Conservation (phyloP, 2,797 vertebrate species). For the Myiotriccus ornatus region DNA sequence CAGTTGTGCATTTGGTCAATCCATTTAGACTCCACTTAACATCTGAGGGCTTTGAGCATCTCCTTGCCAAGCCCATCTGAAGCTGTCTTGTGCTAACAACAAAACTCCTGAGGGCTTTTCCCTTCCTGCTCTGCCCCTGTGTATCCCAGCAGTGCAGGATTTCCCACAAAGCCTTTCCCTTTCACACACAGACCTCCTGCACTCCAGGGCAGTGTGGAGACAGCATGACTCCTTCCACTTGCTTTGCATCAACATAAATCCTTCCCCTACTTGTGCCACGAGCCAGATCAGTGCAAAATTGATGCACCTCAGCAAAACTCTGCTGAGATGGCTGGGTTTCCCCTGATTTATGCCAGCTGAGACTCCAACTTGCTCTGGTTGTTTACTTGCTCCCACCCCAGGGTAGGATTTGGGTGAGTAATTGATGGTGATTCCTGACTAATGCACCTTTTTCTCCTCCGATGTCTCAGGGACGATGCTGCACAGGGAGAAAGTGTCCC, state of each 20-base stretch:
- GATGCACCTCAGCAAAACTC: background rate
- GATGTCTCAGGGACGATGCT: background rate
- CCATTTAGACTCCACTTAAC: background rate
- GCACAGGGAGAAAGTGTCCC: background rate
- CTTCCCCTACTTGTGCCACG: background rate
- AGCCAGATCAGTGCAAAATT: background rate
- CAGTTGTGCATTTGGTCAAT: background rate
- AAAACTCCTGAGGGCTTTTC: background rate
- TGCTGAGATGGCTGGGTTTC: background rate
- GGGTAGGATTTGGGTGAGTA: background rate
- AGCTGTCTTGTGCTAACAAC: background rate
- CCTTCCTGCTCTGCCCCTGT: background rate
- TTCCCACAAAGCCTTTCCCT: background rate
- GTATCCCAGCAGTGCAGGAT: background rate
- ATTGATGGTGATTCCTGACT: background rate
- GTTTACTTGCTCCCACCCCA: background rate
- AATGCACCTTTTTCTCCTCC: background rate
- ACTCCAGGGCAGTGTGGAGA: background rate
- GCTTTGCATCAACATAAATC: background rate
- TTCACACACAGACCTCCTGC: background rate
- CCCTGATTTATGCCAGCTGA: background rate
- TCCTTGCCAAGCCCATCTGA: background rate
- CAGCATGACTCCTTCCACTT: background rate
- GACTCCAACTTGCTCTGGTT: background rate
- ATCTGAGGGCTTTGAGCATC: background rate